phyloP scores from a whole-genome alignment of 2,797 vertebrate species.

The Clarias platycephalus region DNA sequence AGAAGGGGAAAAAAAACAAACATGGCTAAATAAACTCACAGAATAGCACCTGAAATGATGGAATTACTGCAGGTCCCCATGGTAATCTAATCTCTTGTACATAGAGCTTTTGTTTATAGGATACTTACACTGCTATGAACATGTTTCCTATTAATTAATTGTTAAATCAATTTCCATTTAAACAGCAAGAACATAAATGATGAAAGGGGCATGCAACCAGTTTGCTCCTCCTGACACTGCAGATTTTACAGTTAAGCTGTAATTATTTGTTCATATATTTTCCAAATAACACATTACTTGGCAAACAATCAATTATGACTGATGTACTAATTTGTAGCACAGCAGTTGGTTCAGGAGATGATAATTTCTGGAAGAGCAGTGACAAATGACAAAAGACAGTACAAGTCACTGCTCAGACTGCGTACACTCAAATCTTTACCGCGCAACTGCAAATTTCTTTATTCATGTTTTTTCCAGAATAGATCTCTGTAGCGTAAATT shows the following conservation, averaged over 20 bases:
- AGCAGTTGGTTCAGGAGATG: neutral
- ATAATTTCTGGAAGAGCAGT: neutral
- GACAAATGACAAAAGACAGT: neutral
- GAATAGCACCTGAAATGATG: neutral
- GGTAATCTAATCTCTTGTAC: neutral
- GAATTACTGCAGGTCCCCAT: neutral
- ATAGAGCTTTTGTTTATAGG: neutral
- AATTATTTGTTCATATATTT: no score
- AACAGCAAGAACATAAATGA: neutral
- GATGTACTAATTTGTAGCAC: neutral
- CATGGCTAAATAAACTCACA: neutral
- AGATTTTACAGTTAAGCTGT: neutral
- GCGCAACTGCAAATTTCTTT: neutral
- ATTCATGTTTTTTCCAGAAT: neutral
- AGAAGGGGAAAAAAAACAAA: neutral
- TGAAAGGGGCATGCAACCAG: neutral
- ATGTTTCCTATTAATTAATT: neutral
- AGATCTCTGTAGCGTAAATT: neutral
- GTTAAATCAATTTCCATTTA: neutral
- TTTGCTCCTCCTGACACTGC: no score
- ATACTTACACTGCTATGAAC: neutral
- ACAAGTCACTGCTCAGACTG: neutral
- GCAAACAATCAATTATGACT: neutral
- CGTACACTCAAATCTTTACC: neutral
- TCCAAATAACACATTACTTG: no score